Percentiles rank a stretch among this genome's conserved stretches.
Conservation (phyloP, 2,113 vertebrate species). For the Heterotis niloticus region DNA sequence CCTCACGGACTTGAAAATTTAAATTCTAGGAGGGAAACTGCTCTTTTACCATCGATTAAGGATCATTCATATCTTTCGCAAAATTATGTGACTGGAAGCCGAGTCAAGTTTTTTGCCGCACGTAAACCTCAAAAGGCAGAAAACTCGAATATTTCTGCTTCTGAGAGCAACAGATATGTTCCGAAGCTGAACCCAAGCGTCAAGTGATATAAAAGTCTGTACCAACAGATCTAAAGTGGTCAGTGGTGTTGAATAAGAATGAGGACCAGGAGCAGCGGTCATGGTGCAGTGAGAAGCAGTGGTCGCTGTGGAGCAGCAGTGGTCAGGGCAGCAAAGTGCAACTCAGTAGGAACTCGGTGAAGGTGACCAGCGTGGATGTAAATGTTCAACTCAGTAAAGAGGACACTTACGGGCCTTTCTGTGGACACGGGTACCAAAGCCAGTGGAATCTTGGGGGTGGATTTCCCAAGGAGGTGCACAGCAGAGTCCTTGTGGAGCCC, state of each 20-base stretch:
- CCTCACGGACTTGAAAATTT: too few relatives aligned
- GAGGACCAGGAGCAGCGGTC: slow-evolving; percentile 8
- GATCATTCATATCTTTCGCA: too few relatives aligned
- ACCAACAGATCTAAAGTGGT: slow-evolving; percentile 23
- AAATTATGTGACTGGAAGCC: too few relatives aligned
- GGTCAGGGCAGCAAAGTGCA: not conserved
- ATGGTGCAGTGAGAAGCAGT: slow-evolving; percentile 22
- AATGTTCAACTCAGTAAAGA: not conserved
- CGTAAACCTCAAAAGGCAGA: too few relatives aligned
- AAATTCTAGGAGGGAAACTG: too few relatives aligned
- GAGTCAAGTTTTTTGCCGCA: too few relatives aligned
- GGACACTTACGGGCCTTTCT: slow-evolving; percentile 80
- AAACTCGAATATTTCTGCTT: too few relatives aligned
- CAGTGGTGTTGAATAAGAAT: slow-evolving; percentile 14
- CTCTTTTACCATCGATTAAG: too few relatives aligned
- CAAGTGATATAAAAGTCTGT: not conserved
- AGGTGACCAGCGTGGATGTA: not conserved
- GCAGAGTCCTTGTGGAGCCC: slow-evolving; percentile 76
- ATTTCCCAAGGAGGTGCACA: slow-evolving; percentile 81
- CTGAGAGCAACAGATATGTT: too few relatives aligned
- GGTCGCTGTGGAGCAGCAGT: slow-evolving; percentile 21
- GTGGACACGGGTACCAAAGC: slow-evolving; percentile 82
- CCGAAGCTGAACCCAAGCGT: too few relatives aligned
- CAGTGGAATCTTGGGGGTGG: slow-evolving; percentile 80
- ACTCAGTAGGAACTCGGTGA: not conserved